These are phyloP conservation scores for Megaustenia siamemsis DNA, from an alignment of 2,888 invertebrate genomes.

Conservation along the genomic window DNA sequence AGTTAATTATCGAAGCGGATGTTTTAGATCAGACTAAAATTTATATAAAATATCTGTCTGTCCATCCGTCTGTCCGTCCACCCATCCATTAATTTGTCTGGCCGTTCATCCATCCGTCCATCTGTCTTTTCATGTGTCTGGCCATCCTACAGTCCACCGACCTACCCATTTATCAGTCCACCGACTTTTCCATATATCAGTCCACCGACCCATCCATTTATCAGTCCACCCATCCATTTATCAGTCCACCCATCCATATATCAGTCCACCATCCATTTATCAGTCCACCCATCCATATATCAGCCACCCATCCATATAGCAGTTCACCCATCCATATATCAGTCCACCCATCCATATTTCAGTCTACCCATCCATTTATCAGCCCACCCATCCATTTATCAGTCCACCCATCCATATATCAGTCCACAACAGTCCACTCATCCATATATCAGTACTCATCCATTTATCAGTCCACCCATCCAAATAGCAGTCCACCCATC, in stretches of 20 bases:
- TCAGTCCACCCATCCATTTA: background rate
- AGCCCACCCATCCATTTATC: background rate
- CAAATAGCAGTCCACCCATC: background rate
- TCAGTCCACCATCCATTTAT: background rate
- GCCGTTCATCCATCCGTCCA: background rate
- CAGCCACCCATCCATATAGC: too few species aligned
- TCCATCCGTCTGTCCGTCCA: background rate
- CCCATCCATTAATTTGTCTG: background rate
- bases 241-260: background rate
- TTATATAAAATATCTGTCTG: background rate
- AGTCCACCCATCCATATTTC: background rate
- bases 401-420: background rate
- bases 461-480: background rate
- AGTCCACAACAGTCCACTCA: too few species aligned
- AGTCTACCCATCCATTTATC: background rate
- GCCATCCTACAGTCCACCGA: background rate
- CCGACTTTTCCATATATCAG: background rate
- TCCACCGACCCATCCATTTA: background rate
- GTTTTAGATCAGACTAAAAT: too few species aligned
- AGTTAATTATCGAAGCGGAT: too few species aligned
- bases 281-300: background rate
- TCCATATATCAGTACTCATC: too few species aligned
- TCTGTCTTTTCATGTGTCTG: background rate
- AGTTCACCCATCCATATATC: background rate
- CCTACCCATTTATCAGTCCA: background rate